Base-by-base conservation (phyloP, 1,140 invertebrate genomes). In the Megalonaias nervosa region DNA sequence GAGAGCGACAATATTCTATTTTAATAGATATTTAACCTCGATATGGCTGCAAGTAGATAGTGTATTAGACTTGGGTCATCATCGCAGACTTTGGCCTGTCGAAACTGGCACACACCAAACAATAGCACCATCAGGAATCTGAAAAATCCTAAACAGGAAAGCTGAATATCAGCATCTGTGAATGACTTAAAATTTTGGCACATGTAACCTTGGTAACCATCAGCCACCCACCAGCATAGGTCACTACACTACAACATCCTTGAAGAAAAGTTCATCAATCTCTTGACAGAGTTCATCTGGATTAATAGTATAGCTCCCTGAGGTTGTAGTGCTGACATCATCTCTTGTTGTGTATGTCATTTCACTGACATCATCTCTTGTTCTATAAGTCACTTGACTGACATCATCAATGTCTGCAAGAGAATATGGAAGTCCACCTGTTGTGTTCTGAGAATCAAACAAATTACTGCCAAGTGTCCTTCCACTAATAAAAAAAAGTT, bases 221-320 rank as follows among this genome's bases (percentile, higher is more conserved):
- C 31, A 31, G 31, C 31, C 5, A 48, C 4, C 38, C 6, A 3
- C 62, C 21, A 64, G 64, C 38, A 48, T 48, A 48, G 48, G 12
- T 59, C 14, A 69, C 75, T 69, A 85, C 11, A 89, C 87, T 60
- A 89, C 82, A 19, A 87, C 81, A 77, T 89, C 87, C 31, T 86
- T 86, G 78, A 89, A 89, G 80, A 89, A 89, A 19, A 89, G 79
- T 69, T 89, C 79, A 72, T 89, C 85, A 69, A 89, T 89, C 74
- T 89, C 86, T 74, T 87, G 81, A 58, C 85, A 85, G 70, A 89
- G 80, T 65, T 89, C 88, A 56, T 89, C 88, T 0, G 88, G 86
- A 80, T 89, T 88, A 65, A 89, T 87, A 13, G 86, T 89, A 74
- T 87, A 87, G 71, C 86, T 87, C 48, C 86, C 86, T 0, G 86